These are phyloP conservation scores for Asteroscopus sphinx DNA, from an alignment of 2,888 invertebrate genomes.

Conservation along the genomic window DNA sequence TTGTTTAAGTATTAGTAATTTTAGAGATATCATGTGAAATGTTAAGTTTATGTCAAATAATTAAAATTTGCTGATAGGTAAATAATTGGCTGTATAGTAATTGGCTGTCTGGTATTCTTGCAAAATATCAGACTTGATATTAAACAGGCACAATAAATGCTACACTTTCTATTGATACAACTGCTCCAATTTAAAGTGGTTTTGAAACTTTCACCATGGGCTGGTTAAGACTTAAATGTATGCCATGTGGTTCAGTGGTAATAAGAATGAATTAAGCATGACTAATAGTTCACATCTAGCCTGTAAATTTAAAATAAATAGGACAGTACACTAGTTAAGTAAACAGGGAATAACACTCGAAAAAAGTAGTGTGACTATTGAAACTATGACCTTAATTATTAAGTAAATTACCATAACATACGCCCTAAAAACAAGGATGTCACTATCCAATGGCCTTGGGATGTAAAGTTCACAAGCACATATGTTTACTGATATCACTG, in stretches of 20 bases:
- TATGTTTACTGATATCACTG: constrained; percentile 44
- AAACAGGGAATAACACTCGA: too few relatives aligned
- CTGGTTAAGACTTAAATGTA: not conserved
- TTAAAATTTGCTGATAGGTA: too few relatives aligned
- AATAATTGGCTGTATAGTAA: too few relatives aligned
- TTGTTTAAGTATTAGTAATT: too few relatives aligned
- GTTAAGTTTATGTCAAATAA: too few relatives aligned
- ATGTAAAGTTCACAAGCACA: constrained; percentile 33
- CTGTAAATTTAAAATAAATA: too few relatives aligned
- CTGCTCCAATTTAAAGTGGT: constrained; percentile 23
- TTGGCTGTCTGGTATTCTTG: too few relatives aligned
- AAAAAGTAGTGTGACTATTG: not conserved
- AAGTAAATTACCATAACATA: constrained; percentile 13
- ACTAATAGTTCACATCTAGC: too few relatives aligned
- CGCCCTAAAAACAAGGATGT: constrained; percentile 20
- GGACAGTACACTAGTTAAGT: not conserved
- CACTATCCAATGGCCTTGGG: constrained; percentile 39
- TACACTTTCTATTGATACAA: constrained; percentile 38
- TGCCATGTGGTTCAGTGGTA: not conserved
- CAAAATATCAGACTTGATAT: constrained; percentile 5
- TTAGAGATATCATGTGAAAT: too few relatives aligned
- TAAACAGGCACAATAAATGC: constrained; percentile 28
- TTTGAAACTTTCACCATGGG: constrained; percentile 28
- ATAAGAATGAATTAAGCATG: not conserved
- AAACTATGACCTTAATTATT: not conserved